Evolutionary conservation across 2,888 invertebrate species (phyloP).

Genomic region (Lasioglossum calceatum): DNA sequence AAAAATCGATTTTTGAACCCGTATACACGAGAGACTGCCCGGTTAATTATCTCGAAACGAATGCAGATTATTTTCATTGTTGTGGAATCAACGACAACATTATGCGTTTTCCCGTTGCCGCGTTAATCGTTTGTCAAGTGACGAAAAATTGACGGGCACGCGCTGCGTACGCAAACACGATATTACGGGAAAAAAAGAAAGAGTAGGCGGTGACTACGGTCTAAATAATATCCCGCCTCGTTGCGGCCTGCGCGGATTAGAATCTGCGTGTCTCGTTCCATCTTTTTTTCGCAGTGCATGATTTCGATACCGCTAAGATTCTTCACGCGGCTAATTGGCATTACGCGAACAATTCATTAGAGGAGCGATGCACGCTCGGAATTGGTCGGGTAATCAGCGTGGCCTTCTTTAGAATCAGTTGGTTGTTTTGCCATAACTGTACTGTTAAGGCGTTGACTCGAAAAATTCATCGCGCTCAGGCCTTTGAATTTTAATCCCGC

Average conservation of each 20-base stretch:
- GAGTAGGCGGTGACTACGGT: background rate
- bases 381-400: constrained; percentile 52
- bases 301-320: constrained; percentile 64
- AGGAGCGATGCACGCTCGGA: constrained; percentile 51
- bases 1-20: background rate
- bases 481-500: constrained; percentile 46
- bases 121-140: constrained; percentile 1
- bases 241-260: constrained; percentile 34
- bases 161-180: background rate
- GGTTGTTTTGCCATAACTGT: constrained; percentile 60
- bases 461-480: constrained; percentile 46
- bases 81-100: background rate
- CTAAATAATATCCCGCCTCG: constrained; percentile 6
- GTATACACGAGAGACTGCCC: background rate
- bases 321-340: constrained; percentile 65
- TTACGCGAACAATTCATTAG: constrained; percentile 62
- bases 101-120: background rate
- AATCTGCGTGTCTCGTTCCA: constrained; percentile 56
- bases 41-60: background rate
- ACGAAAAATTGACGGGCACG: background rate
- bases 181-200: background rate
- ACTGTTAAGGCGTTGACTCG: constrained; percentile 54
- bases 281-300: constrained; percentile 55
- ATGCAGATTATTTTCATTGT: background rate
- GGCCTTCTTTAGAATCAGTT: constrained; percentile 58